Conservation (phyloP, 1,140 invertebrate species). For the Cotesia typhae region DNA sequence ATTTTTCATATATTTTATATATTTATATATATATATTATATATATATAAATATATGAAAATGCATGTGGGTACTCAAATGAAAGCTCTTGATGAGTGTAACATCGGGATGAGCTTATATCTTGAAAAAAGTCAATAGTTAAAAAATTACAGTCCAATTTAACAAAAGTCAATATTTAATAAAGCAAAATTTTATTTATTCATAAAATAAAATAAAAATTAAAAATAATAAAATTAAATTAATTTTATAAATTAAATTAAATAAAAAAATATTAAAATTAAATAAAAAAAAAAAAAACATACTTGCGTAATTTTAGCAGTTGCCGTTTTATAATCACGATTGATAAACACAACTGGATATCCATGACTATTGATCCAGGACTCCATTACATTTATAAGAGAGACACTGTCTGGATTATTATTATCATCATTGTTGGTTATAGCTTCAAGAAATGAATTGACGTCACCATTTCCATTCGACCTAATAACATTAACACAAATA, state of each 20-base stretch:
- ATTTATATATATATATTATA: no score
- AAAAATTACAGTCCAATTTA: no score
- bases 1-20: no score
- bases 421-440: constrained; percentile 66
- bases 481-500: constrained; percentile 42
- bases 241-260: neutral
- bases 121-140: no score
- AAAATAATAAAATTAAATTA: no score
- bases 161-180: no score
- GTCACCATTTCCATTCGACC: constrained; percentile 67
- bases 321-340: constrained; percentile 64
- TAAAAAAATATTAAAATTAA: neutral
- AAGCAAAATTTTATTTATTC: no score
- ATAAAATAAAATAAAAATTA: no score
- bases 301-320: constrained; percentile 63
- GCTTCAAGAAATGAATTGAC: constrained; percentile 71
- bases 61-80: no score
- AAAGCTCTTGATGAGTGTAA: no score
- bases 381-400: constrained; percentile 67
- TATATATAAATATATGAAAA: no score
- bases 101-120: no score
- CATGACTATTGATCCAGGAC: constrained; percentile 73
- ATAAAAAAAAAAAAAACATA: constrained; percentile 38
- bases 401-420: constrained; percentile 50
- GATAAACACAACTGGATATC: constrained; percentile 74